Conservation (phyloP, 2,797 vertebrate species). For the Manis javanica region DNA sequence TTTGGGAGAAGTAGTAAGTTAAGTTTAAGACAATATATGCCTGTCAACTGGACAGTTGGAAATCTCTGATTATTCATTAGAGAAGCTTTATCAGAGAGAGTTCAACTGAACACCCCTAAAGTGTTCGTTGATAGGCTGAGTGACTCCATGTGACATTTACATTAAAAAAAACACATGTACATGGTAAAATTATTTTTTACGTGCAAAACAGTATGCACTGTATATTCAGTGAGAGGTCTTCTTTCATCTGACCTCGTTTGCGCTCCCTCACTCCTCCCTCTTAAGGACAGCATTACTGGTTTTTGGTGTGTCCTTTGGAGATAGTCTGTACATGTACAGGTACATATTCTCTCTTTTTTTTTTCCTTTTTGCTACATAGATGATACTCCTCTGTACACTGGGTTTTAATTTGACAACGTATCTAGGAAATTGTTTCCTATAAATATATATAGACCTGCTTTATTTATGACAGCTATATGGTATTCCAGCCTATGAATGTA, state of each 20-base stretch:
- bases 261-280: not conserved
- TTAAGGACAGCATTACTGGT: not conserved
- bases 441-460: not conserved
- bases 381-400: not conserved
- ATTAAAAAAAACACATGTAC: not conserved
- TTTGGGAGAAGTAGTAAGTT: not conserved
- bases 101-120: not conserved
- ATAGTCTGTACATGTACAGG: not conserved
- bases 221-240: not conserved
- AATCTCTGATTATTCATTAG: not conserved
- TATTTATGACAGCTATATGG: not conserved
- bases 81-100: constrained; percentile 10
- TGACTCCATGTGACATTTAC: not conserved
- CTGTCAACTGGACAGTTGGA: not conserved
- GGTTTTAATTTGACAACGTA: not conserved
- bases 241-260: not conserved
- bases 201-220: not conserved
- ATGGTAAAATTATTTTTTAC: not conserved
- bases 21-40: not conserved
- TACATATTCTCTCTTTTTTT: not conserved
- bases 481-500: not conserved
- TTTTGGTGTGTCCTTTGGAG: not conserved
- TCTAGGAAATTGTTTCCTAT: not conserved
- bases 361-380: not conserved
- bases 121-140: not conserved